Base-by-base conservation (phyloP, 2,888 invertebrate genomes). In the Cantharis nigra region DNA sequence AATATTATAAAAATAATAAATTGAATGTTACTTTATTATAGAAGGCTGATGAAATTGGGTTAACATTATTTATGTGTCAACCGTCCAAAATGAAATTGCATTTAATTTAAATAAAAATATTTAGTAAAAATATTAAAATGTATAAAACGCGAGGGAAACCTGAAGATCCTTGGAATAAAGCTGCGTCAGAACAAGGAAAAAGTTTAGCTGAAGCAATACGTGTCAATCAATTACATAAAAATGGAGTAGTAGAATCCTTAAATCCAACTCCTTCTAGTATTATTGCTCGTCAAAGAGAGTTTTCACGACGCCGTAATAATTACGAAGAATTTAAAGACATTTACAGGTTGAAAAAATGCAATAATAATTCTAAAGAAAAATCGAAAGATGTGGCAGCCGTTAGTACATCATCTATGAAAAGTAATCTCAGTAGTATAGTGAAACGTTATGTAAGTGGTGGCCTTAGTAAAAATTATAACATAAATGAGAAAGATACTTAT, bases 81-180 rank as follows among this genome's bases (percentile, higher is more conserved):
- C 20, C 65, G 65, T 67, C 65, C 23, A 23, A 5, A 23, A 23
- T 26, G 26, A 20, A 65, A 23, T n/a, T 67, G 13, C 11, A 7
- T 67, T 67, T 4, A n/a, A 67, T 67, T 67, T 23, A 11, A 23
- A 23, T 65, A 23, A 67, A 67, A 67, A 67, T 49, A 49, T 49
- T 67, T 67, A 74, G 64, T 64, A 67, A 76, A 63, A 69, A 26
- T 23, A 13, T 33, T 33, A 71, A 76, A 70, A 81, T 81, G 80
- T 81, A 81, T 67, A 82, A 81, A 75, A 30, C 77, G 20, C 79
- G 83, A 74, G 81, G 81, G 3, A 78, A 73, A 18, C 81, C 82
- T 9, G 72, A 78, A n/a, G 79, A 81, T 65, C 78, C 80, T 9
- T 77, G 64, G 71, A 82, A 81, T 62, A 7, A 26, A 11, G 79